Evolutionary conservation across 2,797 vertebrate genomes (phyloP), one percentile per base, ranked within the genome.

Genomic region (Phrynocephalus guinanensis): DNA sequence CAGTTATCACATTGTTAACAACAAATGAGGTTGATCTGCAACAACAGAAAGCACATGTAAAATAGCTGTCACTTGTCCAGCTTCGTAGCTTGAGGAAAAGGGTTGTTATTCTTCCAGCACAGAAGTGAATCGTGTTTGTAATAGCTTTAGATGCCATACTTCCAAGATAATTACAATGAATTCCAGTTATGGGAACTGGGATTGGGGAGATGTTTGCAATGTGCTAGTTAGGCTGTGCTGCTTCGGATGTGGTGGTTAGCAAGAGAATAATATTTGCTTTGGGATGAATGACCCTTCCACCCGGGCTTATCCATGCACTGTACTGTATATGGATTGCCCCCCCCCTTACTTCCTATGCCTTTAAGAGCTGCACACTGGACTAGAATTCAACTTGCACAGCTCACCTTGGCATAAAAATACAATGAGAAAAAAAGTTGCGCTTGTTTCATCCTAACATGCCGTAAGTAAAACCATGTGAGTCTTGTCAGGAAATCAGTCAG

Each of bases 1-100:
- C n/a, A 68, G n/a, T 70, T 84, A 68, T 91, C 83, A 83, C 83
- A 63, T 82, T 89, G 56, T 63, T 78, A 73, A 82, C 44, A 84
- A 83, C 76, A 38, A 60, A 72, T 24, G 33, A 87, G 73, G 60
- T 82, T 87, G 82, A n/a, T 50, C 86, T 87, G 88, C 10, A 0
- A 56, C 84, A 20, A 79, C 63, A 66, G 68, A 88, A 48, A 75
- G 56, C 71, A 66, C 38, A 56, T 75, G 38, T 79, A 82, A 79
- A 48, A 79, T 79, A 79, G 79, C 48, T 73, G 70, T 72, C 79
- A 52, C 52, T 70, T 82, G 86, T 66, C 24, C 78, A 89, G 44
- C 73, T 86, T 66, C 15, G 15, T 77, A 81, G 79, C 63, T 90
- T 91, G 67, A 83, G 84, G 56, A 66, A 73, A 85, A 78, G 7